Conservation (phyloP, 2,888 invertebrate species). For the Hymenopus coronatus region DNA sequence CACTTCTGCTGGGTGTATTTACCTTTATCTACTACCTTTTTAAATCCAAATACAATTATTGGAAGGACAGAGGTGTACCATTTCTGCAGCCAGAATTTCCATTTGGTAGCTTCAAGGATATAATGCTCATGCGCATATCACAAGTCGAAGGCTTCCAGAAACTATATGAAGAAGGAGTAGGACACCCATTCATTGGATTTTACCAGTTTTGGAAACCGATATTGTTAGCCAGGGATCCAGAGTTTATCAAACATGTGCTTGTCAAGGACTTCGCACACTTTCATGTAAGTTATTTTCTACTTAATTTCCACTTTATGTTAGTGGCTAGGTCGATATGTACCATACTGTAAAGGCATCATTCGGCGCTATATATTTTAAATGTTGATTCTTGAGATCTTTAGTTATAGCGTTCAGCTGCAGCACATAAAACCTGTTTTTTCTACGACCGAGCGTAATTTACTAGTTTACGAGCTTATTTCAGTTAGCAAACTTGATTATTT, state of each 20-base stretch:
- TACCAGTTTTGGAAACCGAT: slow-evolving; percentile 25
- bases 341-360: too few species aligned
- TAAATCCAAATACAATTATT: slow-evolving; percentile 16
- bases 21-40: background rate
- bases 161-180: slow-evolving; percentile 12
- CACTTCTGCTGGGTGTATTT: too few species aligned
- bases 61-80: slow-evolving; percentile 25
- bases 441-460: too few species aligned
- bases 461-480: too few species aligned
- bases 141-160: background rate
- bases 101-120: slow-evolving; percentile 16
- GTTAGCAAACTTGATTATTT: too few species aligned
- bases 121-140: slow-evolving; percentile 11
- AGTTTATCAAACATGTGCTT: slow-evolving; percentile 29
- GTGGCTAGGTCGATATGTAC: too few species aligned
- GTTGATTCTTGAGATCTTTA: too few species aligned
- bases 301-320: too few species aligned
- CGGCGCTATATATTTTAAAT: too few species aligned
- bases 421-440: too few species aligned
- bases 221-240: background rate
- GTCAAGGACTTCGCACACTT: slow-evolving; percentile 31
- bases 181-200: slow-evolving; percentile 20
- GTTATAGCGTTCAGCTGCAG: too few species aligned
- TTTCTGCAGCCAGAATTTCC: slow-evolving; percentile 22
- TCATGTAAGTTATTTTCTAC: slow-evolving; percentile 25